Evolutionary conservation across 2,113 vertebrate genomes (phyloP).

Genomic region (Silurus meridionalis): DNA sequence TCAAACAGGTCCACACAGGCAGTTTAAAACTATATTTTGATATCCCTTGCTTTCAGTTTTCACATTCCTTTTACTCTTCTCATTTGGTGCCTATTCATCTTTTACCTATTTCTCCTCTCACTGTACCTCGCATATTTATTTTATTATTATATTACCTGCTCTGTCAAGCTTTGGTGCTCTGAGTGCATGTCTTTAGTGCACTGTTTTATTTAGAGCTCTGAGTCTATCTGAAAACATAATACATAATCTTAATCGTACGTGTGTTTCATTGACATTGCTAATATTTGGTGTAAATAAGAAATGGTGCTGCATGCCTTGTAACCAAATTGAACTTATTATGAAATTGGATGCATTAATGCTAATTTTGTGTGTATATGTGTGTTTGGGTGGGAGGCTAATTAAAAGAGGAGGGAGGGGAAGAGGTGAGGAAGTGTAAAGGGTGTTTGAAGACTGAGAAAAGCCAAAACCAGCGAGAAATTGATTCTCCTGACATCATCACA

Average conservation of each 20-base stretch:
- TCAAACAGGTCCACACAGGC: background rate
- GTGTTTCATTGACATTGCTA: background rate
- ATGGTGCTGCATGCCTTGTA: background rate
- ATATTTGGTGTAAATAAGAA: background rate
- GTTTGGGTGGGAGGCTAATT: background rate
- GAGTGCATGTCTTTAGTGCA: background rate
- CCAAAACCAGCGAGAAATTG: background rate
- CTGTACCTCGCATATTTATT: background rate
- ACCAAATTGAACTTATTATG: background rate
- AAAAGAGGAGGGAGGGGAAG: slow-evolving; percentile 14
- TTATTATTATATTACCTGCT: slow-evolving; percentile 18
- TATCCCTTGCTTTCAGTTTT: background rate
- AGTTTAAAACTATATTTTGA: background rate
- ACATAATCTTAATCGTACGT: background rate
- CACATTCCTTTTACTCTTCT: background rate
- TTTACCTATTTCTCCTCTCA: slow-evolving; percentile 4
- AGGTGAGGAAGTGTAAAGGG: slow-evolving; percentile 15
- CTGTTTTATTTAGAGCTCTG: background rate
- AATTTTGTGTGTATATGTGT: background rate
- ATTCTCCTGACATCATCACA: slow-evolving; percentile 36
- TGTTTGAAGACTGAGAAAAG: slow-evolving; percentile 37
- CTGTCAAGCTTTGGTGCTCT: background rate
- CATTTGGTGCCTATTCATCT: slow-evolving; percentile 6
- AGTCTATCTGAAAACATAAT: background rate
- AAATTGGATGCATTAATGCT: background rate